Evolutionary conservation across 2,797 vertebrate species (phyloP), one percentile per base, ranked within the genome.

Genomic region (Enteromius unitaeniatus): DNA sequence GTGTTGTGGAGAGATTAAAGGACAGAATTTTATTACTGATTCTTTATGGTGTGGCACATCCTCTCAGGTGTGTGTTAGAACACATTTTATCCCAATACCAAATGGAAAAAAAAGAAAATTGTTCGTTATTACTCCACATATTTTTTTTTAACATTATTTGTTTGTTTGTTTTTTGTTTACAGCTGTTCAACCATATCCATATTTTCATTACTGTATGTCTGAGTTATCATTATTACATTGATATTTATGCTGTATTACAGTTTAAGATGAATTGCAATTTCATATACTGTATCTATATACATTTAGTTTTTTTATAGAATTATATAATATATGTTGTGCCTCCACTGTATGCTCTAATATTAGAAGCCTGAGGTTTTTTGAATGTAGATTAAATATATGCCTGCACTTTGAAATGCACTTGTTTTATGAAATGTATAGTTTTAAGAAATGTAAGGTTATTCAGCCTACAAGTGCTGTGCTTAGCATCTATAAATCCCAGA

Each of bases 1-100:
- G 64, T 67, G 31, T 67, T 67, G 17, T 40, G 64, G 64, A 40
- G 64, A 65, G 34, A 67, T 40, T 40, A 40, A 68, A 68, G 34
- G 34, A 68, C 65, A 68, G 9, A 21, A 9, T 34, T 67, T 67
- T 67, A 8, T 67, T 37, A 31, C 64, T 9, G 31, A 67, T 67
- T 37, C 31, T 37, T 67, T 37, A 37, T 67, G 31, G 31, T 37
- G 64, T 67, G 31, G 31, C 31, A 37, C 64, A 21, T 21, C 17
- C 34, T 64, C 26, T 26, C 17, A 21, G 8, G 15, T 67, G 31
- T 65, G 6, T 67, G 31, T 37, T 19, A 37, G 64, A 37, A 67
- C 34, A 19, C 64, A 37, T 67, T 65, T 19, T 65, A 8, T 15
- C 6, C 60, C 60, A 26, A 62, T 28, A 31, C 7, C 26, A 64